A percentile compares a stretch with the other conserved stretches of the same genome.
Conservation (phyloP, 1,140 invertebrate genomes). For the Halesus radiatus region DNA sequence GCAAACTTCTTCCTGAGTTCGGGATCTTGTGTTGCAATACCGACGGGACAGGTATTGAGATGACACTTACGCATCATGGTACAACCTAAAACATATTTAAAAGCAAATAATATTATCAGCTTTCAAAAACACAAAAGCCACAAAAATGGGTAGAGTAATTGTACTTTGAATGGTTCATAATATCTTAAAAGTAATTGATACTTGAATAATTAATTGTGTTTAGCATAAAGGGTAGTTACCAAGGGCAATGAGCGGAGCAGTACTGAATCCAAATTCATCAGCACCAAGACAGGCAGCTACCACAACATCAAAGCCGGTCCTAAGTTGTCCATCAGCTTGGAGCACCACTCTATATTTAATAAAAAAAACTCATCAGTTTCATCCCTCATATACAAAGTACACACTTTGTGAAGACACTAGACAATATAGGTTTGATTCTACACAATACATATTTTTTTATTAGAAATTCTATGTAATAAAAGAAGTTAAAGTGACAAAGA, state of each 20-base stretch:
- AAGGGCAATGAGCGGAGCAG: conserved; percentile 96
- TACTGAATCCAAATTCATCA: conserved; percentile 99
- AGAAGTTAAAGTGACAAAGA: background rate
- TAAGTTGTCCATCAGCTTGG: conserved; percentile 95
- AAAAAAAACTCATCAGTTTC: too few relatives aligned
- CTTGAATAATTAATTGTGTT: too few relatives aligned
- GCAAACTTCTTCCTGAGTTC: conserved; percentile 95
- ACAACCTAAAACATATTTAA: conserved; percentile 75
- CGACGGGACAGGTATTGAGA: conserved; percentile 98
- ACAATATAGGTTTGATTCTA: too few relatives aligned
- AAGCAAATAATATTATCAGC: too few relatives aligned
- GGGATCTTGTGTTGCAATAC: conserved; percentile 98
- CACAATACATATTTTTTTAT: background rate
- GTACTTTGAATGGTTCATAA: too few relatives aligned
- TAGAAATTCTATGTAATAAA: too few relatives aligned
- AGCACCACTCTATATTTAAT: conserved; percentile 92
- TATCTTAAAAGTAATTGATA: too few relatives aligned
- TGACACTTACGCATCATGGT: conserved; percentile 99
- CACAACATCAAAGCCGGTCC: conserved; percentile 96
- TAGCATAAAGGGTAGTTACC: conserved; percentile 63
- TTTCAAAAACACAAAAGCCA: too few relatives aligned
- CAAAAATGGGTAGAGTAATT: too few relatives aligned
- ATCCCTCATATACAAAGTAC: too few relatives aligned
- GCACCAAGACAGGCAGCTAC: conserved; percentile 96
- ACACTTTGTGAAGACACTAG: too few relatives aligned